A percentile compares a stretch with the other conserved stretches of the same genome.
phyloP scores from a whole-genome alignment of 1,140 invertebrate species.

The Magallana gigas region DNA sequence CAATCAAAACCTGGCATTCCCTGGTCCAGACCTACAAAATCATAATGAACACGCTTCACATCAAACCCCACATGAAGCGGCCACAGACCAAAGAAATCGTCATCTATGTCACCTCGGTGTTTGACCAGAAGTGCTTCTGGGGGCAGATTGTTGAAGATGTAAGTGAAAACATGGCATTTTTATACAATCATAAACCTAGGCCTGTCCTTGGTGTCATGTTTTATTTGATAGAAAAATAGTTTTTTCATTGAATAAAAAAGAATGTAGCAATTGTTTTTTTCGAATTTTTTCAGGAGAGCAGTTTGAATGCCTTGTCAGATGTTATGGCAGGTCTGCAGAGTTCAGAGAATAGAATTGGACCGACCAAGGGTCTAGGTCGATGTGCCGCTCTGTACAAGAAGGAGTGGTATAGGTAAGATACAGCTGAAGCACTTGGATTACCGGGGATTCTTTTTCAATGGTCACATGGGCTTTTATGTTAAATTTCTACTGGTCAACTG shows the following conservation, averaged over 20 bases:
- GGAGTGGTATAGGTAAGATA: constrained; percentile 54
- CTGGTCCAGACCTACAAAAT: constrained; percentile 51
- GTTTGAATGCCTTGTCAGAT: not conserved
- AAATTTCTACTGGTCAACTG: too few species aligned
- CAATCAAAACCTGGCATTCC: constrained; percentile 25
- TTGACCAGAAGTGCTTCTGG: constrained; percentile 49
- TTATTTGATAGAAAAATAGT: too few species aligned
- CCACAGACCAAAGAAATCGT: not conserved
- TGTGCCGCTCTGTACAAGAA: constrained; percentile 51
- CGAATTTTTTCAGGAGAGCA: not conserved
- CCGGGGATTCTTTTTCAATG: too few species aligned
- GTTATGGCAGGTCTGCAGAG: constrained; percentile 36
- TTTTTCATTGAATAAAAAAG: too few species aligned
- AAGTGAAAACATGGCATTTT: not conserved
- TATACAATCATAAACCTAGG: too few species aligned
- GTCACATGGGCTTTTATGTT: too few species aligned
- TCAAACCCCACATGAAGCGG: not conserved
- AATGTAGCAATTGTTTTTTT: too few species aligned
- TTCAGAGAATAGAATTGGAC: constrained; percentile 41
- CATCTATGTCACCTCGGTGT: constrained; percentile 46
- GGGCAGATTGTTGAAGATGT: constrained; percentile 47
- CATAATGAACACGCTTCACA: constrained; percentile 43
- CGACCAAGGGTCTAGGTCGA: constrained; percentile 52
- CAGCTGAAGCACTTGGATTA: too few species aligned
- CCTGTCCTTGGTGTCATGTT: too few species aligned